A percentile compares a stretch with the other conserved stretches of the same genome.
phyloP scores from a whole-genome alignment of 2,888 invertebrate genomes.

The Torymus aiolomorphi region DNA sequence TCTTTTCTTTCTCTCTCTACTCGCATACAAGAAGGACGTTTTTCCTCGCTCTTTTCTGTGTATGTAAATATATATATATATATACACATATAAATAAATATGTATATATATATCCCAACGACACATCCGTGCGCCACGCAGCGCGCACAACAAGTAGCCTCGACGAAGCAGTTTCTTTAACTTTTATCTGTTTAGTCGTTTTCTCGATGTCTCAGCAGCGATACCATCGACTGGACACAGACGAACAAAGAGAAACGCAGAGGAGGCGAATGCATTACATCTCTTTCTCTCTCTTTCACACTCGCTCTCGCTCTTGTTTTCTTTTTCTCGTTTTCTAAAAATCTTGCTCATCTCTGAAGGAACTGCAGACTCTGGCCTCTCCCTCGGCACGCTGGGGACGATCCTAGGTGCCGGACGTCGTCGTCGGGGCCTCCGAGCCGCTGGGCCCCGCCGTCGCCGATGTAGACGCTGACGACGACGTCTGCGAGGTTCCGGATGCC shows the following conservation, averaged over 20 bases:
- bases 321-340: too few relatives aligned
- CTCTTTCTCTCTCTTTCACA: too few relatives aligned
- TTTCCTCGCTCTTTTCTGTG: constrained; percentile 16
- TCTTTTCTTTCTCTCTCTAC: constrained; percentile 10
- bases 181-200: too few relatives aligned
- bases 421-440: constrained; percentile 63
- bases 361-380: constrained; percentile 72
- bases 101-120: too few relatives aligned
- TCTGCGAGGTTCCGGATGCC: constrained; percentile 71
- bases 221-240: constrained; percentile 31
- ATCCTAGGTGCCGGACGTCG: constrained; percentile 61
- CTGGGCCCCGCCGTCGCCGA: constrained; percentile 22
- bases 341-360: constrained; percentile 64
- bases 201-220: too few relatives aligned
- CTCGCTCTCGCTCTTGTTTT: too few relatives aligned
- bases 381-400: constrained; percentile 42
- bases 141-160: constrained; percentile 40
- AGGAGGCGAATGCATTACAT: constrained; percentile 55
- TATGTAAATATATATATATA: too few relatives aligned
- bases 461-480: constrained; percentile 58
- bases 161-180: constrained; percentile 43
- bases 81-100: too few relatives aligned
- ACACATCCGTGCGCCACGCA: constrained; percentile 16
- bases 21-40: constrained; percentile 20
- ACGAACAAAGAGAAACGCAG: constrained; percentile 60